Percentiles rank a stretch among this genome's conserved stretches.
phyloP scores from a whole-genome alignment of 2,888 invertebrate genomes.

The Anorthoa munda region DNA sequence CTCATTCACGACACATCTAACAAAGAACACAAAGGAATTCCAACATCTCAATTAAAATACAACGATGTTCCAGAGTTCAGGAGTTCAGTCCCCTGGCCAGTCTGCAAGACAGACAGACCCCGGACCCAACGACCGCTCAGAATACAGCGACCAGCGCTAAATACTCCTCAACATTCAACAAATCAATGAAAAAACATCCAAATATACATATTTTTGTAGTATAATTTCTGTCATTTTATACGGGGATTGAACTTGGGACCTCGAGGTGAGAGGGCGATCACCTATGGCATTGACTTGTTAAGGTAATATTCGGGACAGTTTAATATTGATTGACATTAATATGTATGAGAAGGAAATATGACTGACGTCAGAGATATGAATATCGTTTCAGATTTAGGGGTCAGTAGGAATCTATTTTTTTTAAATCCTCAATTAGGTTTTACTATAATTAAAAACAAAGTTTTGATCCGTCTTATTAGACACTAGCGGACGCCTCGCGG shows the following conservation, averaged over 20 bases:
- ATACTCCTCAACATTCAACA: slow-evolving; percentile 47
- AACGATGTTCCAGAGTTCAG: slow-evolving; percentile 43
- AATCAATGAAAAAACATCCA: slow-evolving; percentile 60
- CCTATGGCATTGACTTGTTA: slow-evolving; percentile 72
- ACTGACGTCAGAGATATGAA: slow-evolving; percentile 47
- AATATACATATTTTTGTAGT: slow-evolving; percentile 62
- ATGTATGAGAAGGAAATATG: slow-evolving; percentile 32
- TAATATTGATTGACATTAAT: slow-evolving; percentile 49
- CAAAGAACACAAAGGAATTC: slow-evolving; percentile 24
- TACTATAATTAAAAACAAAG: too few species aligned
- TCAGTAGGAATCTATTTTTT: background rate
- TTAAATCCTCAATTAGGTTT: too few species aligned
- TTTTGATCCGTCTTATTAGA: too few species aligned
- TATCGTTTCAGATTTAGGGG: slow-evolving; percentile 1
- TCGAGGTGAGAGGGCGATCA: slow-evolving; percentile 71
- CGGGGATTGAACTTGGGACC: slow-evolving; percentile 72
- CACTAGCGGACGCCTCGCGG: too few species aligned
- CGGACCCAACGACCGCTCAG: slow-evolving; percentile 37
- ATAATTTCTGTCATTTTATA: slow-evolving; percentile 71
- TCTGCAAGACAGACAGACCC: slow-evolving; percentile 42
- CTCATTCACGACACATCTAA: background rate
- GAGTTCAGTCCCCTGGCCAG: slow-evolving; percentile 49
- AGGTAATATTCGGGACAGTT: slow-evolving; percentile 51
- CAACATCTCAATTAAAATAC: slow-evolving; percentile 30
- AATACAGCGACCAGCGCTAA: slow-evolving; percentile 56